phyloP scores from a whole-genome alignment of 2,888 invertebrate genomes.

The Acronicta psi region DNA sequence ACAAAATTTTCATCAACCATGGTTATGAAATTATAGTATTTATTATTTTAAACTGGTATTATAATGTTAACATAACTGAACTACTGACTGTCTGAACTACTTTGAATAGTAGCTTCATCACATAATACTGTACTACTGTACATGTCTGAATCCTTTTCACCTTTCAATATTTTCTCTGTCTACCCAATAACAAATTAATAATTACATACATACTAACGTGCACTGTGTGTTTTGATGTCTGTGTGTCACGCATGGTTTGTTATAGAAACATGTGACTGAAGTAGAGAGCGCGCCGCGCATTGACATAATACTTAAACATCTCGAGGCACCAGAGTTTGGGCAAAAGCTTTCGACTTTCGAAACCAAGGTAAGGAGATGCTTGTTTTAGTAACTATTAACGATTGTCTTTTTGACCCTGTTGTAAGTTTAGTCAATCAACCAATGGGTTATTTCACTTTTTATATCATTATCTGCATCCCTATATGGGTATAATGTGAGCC shows the following conservation, averaged over 20 bases:
- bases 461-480: no score
- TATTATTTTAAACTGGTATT: no score
- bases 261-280: conserved; percentile 81
- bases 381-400: conserved; percentile 3
- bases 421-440: no score
- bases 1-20: no score
- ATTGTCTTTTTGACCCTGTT: neutral
- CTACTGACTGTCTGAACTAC: no score
- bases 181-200: conserved; percentile 28
- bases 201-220: conserved; percentile 66
- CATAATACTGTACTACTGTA: no score
- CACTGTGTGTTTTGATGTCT: conserved; percentile 67
- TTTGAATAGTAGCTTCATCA: no score
- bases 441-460: no score
- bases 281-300: conserved; percentile 73
- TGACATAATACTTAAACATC: conserved; percentile 76
- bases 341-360: conserved; percentile 83
- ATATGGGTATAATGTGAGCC: no score
- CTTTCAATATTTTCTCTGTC: conserved; percentile 44
- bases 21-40: no score
- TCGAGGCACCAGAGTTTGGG: conserved; percentile 83
- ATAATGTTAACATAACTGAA: no score
- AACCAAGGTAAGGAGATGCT: conserved; percentile 83
- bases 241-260: conserved; percentile 83
- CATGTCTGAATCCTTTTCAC: neutral